Conservation (phyloP, 1,140 invertebrate genomes). For the Drosophila mojavensis region DNA sequence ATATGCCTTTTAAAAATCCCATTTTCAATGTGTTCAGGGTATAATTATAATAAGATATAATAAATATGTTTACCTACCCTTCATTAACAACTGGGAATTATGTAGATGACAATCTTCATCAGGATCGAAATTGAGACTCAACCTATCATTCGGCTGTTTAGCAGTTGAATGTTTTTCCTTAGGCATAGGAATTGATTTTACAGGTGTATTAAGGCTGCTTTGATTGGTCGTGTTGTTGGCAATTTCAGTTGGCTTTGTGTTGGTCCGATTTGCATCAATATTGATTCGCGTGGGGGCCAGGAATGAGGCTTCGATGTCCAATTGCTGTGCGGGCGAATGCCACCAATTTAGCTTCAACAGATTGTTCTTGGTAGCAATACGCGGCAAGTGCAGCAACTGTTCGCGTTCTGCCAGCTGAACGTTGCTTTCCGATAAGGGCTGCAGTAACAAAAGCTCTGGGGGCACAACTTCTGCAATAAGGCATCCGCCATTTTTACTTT, state of each 20-base stretch:
- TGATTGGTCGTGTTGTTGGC: slow-evolving; percentile 44
- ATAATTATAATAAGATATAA: not conserved
- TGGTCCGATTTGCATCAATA: not conserved
- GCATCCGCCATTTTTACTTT: slow-evolving; percentile 8
- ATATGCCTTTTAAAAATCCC: too few species aligned
- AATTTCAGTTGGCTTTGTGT: not conserved
- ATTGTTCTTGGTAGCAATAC: slow-evolving; percentile 68
- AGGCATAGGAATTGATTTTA: slow-evolving; percentile 18
- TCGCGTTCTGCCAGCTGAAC: not conserved
- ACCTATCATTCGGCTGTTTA: slow-evolving; percentile 6
- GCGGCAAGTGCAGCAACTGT: slow-evolving; percentile 32
- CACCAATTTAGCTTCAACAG: slow-evolving; percentile 73
- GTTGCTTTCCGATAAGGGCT: slow-evolving; percentile 30
- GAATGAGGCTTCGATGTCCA: slow-evolving; percentile 17
- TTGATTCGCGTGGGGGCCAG: not conserved
- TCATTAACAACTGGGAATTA: slow-evolving; percentile 2
- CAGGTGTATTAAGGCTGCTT: slow-evolving; percentile 38
- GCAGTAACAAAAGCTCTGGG: slow-evolving; percentile 48
- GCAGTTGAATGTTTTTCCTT: not conserved
- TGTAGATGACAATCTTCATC: slow-evolving; percentile 5
- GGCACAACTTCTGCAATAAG: slow-evolving; percentile 9
- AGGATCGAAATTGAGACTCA: not conserved
- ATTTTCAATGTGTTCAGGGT: too few species aligned
- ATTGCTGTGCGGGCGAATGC: slow-evolving; percentile 53
- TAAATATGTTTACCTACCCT: slow-evolving; percentile 1